Conservation (phyloP, 2,888 invertebrate species). For the Orchestes rusci region DNA sequence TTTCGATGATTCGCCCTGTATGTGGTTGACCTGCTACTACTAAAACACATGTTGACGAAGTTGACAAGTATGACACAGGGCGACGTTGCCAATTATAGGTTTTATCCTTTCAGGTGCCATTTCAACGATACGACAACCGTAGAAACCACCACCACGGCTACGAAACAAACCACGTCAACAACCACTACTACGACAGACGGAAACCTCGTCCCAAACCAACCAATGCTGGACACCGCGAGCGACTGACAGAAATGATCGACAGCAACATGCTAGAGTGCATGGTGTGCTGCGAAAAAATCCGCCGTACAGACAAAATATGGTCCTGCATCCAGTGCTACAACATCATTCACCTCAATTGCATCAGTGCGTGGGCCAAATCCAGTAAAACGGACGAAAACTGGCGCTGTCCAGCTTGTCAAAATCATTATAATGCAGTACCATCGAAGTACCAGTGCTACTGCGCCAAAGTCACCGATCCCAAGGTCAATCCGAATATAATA, state of each 20-base stretch:
- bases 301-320: conserved; percentile 79
- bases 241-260: conserved; percentile 75
- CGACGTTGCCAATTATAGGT: no score
- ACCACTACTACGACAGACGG: no score
- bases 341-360: conserved; percentile 85
- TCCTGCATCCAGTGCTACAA: conserved; percentile 88
- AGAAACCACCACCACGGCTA: no score
- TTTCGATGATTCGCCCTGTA: no score
- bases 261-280: conserved; percentile 83
- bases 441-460: conserved; percentile 86
- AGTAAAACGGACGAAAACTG: conserved; percentile 73
- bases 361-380: conserved; percentile 84
- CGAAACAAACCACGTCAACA: no score
- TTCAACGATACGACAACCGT: no score
- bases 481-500: conserved; percentile 65
- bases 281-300: conserved; percentile 86
- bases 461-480: conserved; percentile 68
- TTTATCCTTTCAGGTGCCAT: no score
- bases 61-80: no score
- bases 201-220: no score
- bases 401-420: conserved; percentile 96
- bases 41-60: no score
- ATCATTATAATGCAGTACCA: conserved; percentile 65
- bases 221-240: conserved; percentile 68
- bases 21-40: no score